These are phyloP conservation scores for Phrynocephalus vlangalii DNA, from an alignment of 2,797 vertebrate species.

Conservation along the genomic window DNA sequence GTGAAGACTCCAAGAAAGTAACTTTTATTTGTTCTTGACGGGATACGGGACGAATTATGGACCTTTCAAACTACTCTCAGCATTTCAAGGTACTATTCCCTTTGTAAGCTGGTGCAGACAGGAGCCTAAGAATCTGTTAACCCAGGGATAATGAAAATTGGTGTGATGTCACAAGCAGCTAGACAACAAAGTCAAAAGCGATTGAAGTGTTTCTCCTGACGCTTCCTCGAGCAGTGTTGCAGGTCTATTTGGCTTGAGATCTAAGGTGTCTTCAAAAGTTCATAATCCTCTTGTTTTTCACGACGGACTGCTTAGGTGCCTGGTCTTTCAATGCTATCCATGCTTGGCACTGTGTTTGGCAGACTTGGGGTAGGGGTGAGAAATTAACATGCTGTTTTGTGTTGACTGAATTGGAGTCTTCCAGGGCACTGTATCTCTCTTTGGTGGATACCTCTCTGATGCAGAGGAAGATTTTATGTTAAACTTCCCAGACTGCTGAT, in stretches of 20 bases:
- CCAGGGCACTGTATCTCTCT: neutral
- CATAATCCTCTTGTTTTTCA: conserved; percentile 14
- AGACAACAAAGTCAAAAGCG: neutral
- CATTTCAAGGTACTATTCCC: neutral
- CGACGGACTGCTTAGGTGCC: conserved; percentile 1
- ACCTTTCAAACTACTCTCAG: neutral
- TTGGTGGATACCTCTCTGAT: neutral
- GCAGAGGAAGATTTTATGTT: neutral
- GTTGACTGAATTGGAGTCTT: conserved; percentile 12
- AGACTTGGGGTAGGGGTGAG: neutral
- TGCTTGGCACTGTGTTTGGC: neutral
- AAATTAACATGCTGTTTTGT: neutral
- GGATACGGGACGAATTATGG: neutral
- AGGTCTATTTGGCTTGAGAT: conserved; percentile 29
- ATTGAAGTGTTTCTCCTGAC: conserved; percentile 18
- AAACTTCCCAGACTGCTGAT: neutral
- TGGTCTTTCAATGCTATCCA: neutral
- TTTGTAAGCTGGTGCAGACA: neutral
- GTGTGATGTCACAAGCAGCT: conserved; percentile 17
- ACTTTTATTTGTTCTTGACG: neutral
- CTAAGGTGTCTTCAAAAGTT: conserved; percentile 4
- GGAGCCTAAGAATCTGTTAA: conserved; percentile 5
- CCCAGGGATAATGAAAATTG: neutral
- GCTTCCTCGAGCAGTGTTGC: neutral
- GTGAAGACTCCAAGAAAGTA: no score